phyloP scores from a whole-genome alignment of 2,113 vertebrate genomes.

The Chamaea fasciata region DNA sequence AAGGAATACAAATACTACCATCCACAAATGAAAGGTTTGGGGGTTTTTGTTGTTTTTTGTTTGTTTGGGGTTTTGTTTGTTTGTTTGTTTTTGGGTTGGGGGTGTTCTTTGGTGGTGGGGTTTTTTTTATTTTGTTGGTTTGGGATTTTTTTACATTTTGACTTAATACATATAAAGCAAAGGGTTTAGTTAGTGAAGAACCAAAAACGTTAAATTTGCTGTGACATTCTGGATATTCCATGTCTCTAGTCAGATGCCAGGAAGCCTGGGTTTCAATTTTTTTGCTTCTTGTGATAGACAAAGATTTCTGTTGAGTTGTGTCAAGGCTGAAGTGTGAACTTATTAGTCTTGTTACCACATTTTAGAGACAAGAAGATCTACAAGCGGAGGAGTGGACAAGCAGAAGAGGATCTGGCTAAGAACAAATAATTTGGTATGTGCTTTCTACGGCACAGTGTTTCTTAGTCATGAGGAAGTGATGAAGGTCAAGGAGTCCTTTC shows the following conservation, averaged over 20 bases:
- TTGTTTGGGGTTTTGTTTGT: no score
- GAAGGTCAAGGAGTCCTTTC: background rate
- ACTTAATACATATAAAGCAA: background rate
- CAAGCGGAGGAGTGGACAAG: background rate
- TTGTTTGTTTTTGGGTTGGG: background rate
- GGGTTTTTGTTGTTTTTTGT: rapidly evolving
- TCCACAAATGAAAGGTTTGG: background rate
- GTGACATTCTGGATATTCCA: background rate
- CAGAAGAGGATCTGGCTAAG: background rate
- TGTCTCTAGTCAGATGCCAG: background rate
- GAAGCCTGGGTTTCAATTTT: background rate
- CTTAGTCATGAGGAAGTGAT: background rate
- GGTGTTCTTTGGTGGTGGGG: rapidly evolving
- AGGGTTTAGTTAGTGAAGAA: background rate
- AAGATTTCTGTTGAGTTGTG: background rate
- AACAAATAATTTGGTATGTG: background rate
- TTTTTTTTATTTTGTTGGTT: background rate
- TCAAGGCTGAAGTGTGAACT: background rate
- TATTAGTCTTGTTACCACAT: background rate
- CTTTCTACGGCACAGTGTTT: background rate
- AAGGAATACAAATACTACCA: background rate
- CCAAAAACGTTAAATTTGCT: background rate
- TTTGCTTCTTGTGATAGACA: background rate
- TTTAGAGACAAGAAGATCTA: background rate
- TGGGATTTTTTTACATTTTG: background rate